These are phyloP conservation scores for Trichonephila clavata DNA, from an alignment of 1,140 invertebrate species.

Conservation along the genomic window DNA sequence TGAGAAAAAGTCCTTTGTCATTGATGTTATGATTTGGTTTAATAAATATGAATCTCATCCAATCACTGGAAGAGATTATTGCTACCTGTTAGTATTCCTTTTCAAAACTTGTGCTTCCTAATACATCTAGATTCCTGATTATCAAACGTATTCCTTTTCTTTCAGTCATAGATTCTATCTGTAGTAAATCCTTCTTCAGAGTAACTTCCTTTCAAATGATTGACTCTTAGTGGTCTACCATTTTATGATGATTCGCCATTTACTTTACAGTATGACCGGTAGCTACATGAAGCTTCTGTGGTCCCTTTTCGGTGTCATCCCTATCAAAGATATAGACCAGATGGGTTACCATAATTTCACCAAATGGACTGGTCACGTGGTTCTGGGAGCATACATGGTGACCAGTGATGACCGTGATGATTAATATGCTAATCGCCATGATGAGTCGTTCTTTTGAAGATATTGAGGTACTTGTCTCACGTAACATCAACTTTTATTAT, in stretches of 20 bases:
- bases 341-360: conserved; percentile 78
- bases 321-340: conserved; percentile 77
- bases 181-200: too few species aligned
- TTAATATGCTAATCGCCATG: conserved; percentile 85
- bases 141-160: neutral
- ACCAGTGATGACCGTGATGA: conserved; percentile 84
- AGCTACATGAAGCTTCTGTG: conserved; percentile 84
- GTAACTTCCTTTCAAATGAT: neutral
- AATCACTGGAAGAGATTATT: too few species aligned
- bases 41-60: too few species aligned
- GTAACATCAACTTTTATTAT: neutral
- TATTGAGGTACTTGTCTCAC: conserved; percentile 82
- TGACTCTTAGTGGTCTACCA: neutral
- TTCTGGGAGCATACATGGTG: conserved; percentile 82
- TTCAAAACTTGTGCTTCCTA: too few species aligned
- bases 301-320: conserved; percentile 82
- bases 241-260: conserved; percentile 8
- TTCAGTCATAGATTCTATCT: neutral
- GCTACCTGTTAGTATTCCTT: too few species aligned
- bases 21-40: too few species aligned
- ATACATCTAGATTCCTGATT: too few species aligned
- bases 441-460: conserved; percentile 85
- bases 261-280: conserved; percentile 81
- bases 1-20: too few species aligned
- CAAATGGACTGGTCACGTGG: conserved; percentile 79